phyloP scores from a whole-genome alignment of 2,888 invertebrate genomes.

The Andrena camellia region DNA sequence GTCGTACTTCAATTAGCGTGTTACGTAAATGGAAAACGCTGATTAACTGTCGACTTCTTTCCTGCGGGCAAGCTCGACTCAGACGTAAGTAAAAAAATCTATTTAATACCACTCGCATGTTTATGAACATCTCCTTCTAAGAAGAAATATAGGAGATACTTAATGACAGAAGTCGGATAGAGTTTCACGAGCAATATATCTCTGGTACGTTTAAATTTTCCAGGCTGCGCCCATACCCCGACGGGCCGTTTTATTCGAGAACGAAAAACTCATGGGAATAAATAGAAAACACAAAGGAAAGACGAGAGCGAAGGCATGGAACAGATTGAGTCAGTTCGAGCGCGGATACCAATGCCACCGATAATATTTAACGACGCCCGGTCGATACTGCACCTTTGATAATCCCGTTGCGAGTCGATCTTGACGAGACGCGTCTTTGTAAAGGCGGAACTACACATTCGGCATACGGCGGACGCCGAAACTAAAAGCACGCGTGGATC shows the following conservation, averaged over 20 bases:
- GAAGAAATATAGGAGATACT: slow-evolving; percentile 48
- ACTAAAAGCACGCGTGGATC: too few species aligned
- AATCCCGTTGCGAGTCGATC: background rate
- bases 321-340: too few species aligned
- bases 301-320: background rate
- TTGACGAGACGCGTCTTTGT: background rate
- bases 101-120: slow-evolving; percentile 55
- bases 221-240: background rate
- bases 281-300: background rate
- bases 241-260: slow-evolving; percentile 25
- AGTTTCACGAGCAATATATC: slow-evolving; percentile 56
- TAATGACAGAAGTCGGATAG: slow-evolving; percentile 59
- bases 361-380: background rate
- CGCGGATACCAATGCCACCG: background rate
- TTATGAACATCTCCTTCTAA: slow-evolving; percentile 46
- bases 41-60: slow-evolving; percentile 40
- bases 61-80: background rate
- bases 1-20: slow-evolving; percentile 22
- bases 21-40: slow-evolving; percentile 35
- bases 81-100: slow-evolving; percentile 55
- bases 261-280: slow-evolving; percentile 17
- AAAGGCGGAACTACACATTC: too few species aligned
- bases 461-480: too few species aligned
- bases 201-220: slow-evolving; percentile 33
- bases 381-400: background rate